Evolutionary conservation across 2,888 invertebrate species (phyloP).

Genomic region (Ectemnius cavifrons): DNA sequence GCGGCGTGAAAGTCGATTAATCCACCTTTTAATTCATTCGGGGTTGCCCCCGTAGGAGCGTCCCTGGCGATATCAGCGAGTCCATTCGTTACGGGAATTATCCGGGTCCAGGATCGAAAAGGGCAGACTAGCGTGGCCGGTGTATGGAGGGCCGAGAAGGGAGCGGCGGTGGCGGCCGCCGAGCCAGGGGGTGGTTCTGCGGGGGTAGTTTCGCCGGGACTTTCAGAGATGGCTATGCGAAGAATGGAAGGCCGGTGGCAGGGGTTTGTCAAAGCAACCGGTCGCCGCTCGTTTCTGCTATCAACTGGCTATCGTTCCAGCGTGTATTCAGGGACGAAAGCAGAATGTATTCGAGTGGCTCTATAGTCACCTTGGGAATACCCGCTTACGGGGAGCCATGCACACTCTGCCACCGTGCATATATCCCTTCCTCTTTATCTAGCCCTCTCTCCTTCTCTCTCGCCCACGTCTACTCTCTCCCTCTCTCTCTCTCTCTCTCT

Average conservation of each 20-base stretch:
- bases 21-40: slow-evolving; percentile 65
- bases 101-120: slow-evolving; percentile 64
- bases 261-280: slow-evolving; percentile 62
- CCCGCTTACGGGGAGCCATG: slow-evolving; percentile 48
- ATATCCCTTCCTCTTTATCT: no score
- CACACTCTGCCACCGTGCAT: slow-evolving; percentile 8
- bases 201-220: slow-evolving; percentile 12
- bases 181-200: slow-evolving; percentile 14
- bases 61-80: slow-evolving; percentile 49
- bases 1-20: slow-evolving; percentile 62
- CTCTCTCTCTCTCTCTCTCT: neutral
- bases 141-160: slow-evolving; percentile 42
- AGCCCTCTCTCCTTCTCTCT: no score
- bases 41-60: slow-evolving; percentile 20
- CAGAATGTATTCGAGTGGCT: slow-evolving; percentile 64
- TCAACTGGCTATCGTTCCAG: slow-evolving; percentile 67
- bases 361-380: slow-evolving; percentile 65
- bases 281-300: slow-evolving; percentile 60
- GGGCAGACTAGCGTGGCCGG: slow-evolving; percentile 49
- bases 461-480: no score
- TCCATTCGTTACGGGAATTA: slow-evolving; percentile 67
- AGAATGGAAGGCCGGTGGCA: slow-evolving; percentile 19
- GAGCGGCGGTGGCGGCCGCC: slow-evolving; percentile 11
- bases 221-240: slow-evolving; percentile 20
- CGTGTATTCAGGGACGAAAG: slow-evolving; percentile 54